Base-by-base conservation (phyloP, 2,113 vertebrate genomes). In the Morone chrysops region DNA sequence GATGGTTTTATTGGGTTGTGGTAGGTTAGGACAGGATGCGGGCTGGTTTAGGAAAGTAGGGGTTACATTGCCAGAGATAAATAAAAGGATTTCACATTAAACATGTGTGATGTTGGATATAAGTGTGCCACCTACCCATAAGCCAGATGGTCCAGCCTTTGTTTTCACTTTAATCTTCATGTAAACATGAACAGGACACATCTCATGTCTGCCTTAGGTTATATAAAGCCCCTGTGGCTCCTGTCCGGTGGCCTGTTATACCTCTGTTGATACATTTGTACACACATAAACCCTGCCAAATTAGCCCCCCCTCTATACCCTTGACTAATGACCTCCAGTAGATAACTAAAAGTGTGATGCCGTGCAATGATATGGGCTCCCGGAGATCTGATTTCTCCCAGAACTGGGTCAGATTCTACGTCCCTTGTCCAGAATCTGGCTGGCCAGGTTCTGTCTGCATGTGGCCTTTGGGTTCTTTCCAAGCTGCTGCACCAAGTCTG, bases 401-500 rank as follows among this genome's bases (percentile, higher is more conserved):
- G 61, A 82, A 87, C 10, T 85, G 75, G 82, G 84, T 81, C 77
- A 84, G 20, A 70, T 70, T 84, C 69, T 62, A 56, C 25, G 38
- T 57, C 76, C 22, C 48, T 41, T 16, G 25, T 70, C 75, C 71
- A 75, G 59, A 53, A 72, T 66, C n/a, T 70, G 74, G 20, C 13
- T 43, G 20, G 56, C 56, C 60, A 76, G 67, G 71, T 86, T 87
- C 68, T 75, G 81, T 75, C 47, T 60, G 69, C 48, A 54, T 61
- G 65, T 50, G 17, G 25, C 25, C 8, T 79, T 74, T 86, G 70
- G 79, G 40, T 36, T 17, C 20, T 22, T n/a, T 83, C 83, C 81
- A 81, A 50, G 41, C 0, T 0, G 22, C 8, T 0, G 1, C 50
- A 61, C 61, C 36, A 70, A 81, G 72, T 80, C 81, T 43, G 68